These are phyloP conservation scores for Fabriciana adippe DNA, from an alignment of 2,888 invertebrate genomes.

Conservation along the genomic window DNA sequence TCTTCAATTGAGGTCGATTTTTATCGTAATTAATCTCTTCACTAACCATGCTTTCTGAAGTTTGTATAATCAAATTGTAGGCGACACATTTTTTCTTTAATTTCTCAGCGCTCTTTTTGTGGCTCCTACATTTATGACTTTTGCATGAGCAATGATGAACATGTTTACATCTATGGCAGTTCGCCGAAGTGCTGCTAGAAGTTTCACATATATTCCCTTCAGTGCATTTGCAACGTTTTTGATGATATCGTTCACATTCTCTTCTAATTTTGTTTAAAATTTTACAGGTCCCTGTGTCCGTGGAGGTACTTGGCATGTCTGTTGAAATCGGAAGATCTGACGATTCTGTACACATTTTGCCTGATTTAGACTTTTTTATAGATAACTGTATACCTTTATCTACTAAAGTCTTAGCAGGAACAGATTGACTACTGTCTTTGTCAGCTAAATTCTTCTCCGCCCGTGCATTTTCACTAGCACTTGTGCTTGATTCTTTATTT, in stretches of 20 bases:
- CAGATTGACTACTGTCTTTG: slow-evolving; percentile 25
- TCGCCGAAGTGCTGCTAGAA: slow-evolving; percentile 65
- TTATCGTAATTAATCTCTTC: slow-evolving; percentile 55
- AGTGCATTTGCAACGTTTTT: slow-evolving; percentile 60
- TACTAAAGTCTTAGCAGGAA: slow-evolving; percentile 40
- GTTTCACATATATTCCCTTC: slow-evolving; percentile 56
- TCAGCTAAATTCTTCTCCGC: slow-evolving; percentile 32
- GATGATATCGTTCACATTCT: slow-evolving; percentile 72
- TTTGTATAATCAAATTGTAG: slow-evolving; percentile 74
- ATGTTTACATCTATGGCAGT: slow-evolving; percentile 65
- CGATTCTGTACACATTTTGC: slow-evolving; percentile 52
- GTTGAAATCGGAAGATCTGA: slow-evolving; percentile 61
- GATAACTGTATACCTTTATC: slow-evolving; percentile 60
- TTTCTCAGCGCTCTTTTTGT: slow-evolving; percentile 55
- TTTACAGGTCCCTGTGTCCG: slow-evolving; percentile 68
- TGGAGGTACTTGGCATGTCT: slow-evolving; percentile 62
- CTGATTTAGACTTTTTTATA: slow-evolving; percentile 48
- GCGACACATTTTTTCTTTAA: slow-evolving; percentile 66
- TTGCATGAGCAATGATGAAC: slow-evolving; percentile 61
- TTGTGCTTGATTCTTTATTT: slow-evolving; percentile 36
- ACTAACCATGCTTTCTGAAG: slow-evolving; percentile 69
- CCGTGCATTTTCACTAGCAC: slow-evolving; percentile 25
- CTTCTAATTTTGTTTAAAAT: slow-evolving; percentile 68
- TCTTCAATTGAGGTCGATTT: slow-evolving; percentile 54
- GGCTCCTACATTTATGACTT: slow-evolving; percentile 61